These are phyloP conservation scores for Acrobasis suavella DNA, from an alignment of 2,888 invertebrate genomes.

Conservation along the genomic window DNA sequence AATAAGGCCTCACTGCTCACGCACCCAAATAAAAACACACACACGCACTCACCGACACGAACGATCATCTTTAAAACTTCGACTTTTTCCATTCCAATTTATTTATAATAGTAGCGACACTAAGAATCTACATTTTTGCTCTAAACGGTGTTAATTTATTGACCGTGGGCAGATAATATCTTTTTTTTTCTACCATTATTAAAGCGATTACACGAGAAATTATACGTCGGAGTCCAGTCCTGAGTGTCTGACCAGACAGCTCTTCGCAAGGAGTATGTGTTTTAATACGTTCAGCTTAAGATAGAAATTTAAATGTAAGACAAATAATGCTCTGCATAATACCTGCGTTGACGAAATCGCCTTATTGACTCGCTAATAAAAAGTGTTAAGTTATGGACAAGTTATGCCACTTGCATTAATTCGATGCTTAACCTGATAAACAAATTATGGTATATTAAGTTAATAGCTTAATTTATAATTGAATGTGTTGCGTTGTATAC, in stretches of 20 bases:
- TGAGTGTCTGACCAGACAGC: constrained; percentile 54
- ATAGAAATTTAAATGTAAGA: constrained; percentile 40
- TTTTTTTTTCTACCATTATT: constrained; percentile 81
- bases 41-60: constrained; percentile 63
- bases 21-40: constrained; percentile 80
- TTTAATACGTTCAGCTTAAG: constrained; percentile 44
- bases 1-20: constrained; percentile 81
- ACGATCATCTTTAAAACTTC: constrained; percentile 62
- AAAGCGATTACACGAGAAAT: constrained; percentile 82
- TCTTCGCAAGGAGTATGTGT: constrained; percentile 36
- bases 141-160: constrained; percentile 83
- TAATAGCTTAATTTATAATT: constrained; percentile 83
- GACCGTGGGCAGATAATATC: constrained; percentile 83
- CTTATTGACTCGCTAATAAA: constrained; percentile 80
- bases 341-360: constrained; percentile 76
- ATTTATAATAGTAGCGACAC: constrained; percentile 81
- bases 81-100: constrained; percentile 62
- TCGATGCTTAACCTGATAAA: constrained; percentile 82
- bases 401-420: constrained; percentile 82
- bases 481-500: constrained; percentile 73
- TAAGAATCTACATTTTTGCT: constrained; percentile 82
- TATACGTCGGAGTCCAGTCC: constrained; percentile 75
- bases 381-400: constrained; percentile 80
- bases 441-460: constrained; percentile 81
- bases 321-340: constrained; percentile 51